Evolutionary conservation across 2,888 invertebrate genomes (phyloP).

Genomic region (Acleris emargana): DNA sequence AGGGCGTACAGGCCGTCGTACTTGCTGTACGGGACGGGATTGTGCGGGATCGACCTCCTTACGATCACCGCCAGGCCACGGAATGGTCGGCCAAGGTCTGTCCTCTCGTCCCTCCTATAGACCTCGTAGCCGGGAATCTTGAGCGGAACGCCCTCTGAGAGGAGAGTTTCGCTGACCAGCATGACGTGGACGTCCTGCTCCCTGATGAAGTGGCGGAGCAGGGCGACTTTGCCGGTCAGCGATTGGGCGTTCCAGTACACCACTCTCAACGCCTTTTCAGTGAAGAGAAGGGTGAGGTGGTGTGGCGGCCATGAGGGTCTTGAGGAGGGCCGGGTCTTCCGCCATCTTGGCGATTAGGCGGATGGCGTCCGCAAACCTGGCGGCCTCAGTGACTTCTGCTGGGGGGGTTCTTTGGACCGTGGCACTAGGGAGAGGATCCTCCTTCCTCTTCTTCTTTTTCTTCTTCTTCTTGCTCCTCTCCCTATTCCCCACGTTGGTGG

Average conservation of each 20-base stretch:
- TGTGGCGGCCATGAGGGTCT: neutral
- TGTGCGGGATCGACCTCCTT: conserved; percentile 25
- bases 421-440: too few relatives aligned
- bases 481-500: neutral
- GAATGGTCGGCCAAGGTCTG: conserved; percentile 27
- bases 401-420: too few relatives aligned
- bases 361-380: too few relatives aligned
- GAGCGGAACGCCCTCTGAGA: neutral
- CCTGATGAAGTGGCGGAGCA: conserved; percentile 6
- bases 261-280: neutral
- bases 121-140: neutral
- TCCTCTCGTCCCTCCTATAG: neutral
- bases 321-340: too few relatives aligned
- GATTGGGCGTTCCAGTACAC: conserved; percentile 20
- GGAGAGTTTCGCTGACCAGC: neutral
- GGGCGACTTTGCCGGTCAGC: conserved; percentile 6
- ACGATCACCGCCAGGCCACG: too few relatives aligned
- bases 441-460: too few relatives aligned
- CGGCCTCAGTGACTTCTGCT: too few relatives aligned
- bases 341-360: too few relatives aligned
- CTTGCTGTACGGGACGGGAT: neutral
- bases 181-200: neutral
- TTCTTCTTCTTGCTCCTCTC: too few relatives aligned
- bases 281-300: neutral
- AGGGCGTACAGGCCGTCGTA: conserved; percentile 15